Evolutionary conservation across 1,140 invertebrate species (phyloP).

Genomic region (Drosophila nasuta): DNA sequence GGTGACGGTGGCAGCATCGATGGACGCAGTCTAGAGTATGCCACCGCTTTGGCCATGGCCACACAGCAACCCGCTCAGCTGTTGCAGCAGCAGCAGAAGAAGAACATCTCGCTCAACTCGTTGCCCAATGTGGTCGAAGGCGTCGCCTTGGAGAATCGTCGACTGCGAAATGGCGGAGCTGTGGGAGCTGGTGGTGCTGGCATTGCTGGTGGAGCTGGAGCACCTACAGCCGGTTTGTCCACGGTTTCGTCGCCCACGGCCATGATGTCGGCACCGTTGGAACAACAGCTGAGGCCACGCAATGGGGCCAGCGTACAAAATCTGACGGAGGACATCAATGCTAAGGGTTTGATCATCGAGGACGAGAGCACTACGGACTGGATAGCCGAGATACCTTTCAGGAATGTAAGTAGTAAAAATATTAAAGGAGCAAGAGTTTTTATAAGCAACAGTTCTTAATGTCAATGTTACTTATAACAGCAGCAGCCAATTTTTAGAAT

Average conservation of each 20-base stretch:
- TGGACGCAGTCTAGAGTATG: conserved; percentile 64
- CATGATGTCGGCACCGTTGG: conserved; percentile 61
- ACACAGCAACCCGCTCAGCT: conserved; percentile 61
- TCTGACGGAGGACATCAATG: conserved; percentile 62
- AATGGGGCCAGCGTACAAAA: conserved; percentile 75
- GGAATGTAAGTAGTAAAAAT: conserved; percentile 88
- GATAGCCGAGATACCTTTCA: conserved; percentile 96
- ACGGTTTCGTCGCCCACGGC: conserved; percentile 77
- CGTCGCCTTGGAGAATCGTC: conserved; percentile 68
- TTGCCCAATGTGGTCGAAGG: conserved; percentile 81
- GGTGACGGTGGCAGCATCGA: conserved; percentile 67
- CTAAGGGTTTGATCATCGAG: conserved; percentile 86
- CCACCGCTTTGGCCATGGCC: conserved; percentile 54
- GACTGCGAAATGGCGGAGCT: conserved; percentile 52
- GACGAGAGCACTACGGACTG: conserved; percentile 92
- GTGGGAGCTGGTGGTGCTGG: conserved; percentile 23
- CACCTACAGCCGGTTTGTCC: conserved; percentile 54
- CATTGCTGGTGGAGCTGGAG: conserved; percentile 13
- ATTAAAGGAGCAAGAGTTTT: too few species aligned
- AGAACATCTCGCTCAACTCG: conserved; percentile 79
- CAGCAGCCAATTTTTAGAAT: too few species aligned
- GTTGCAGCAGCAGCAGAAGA: conserved; percentile 78
- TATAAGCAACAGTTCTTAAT: too few species aligned
- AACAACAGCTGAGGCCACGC: conserved; percentile 62
- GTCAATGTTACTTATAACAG: too few species aligned